Base-by-base conservation (phyloP, 2,113 vertebrate species). In the Peromyscus leucopus region DNA sequence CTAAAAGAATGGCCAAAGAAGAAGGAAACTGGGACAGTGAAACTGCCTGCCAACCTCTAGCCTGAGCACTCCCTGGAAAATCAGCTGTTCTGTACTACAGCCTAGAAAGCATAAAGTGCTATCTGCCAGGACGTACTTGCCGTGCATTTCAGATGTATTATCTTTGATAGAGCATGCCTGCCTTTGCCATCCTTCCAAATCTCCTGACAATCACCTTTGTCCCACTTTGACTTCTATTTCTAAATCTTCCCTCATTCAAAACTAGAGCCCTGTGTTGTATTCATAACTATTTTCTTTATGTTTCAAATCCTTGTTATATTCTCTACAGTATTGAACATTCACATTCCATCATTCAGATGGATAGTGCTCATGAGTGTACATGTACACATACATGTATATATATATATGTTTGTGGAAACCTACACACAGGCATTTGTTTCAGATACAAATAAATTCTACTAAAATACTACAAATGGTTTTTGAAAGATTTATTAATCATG, bases 391-490 rank as follows among this genome's bases (percentile, higher is more conserved):
- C 31, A 65, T 31, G 17, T n/a, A 16, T 28, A 9, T 65, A 22
- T 48, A 48, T 48, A 39, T 86, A 33, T 26, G 31, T 21, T 16
- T 48, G 7, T 48, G 22, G 42, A 69, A 94, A 61, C 24, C 36
- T n/a, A 65, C 24, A 89, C 15, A 85, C 0, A 84, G 36, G 55
- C 16, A 93, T 63, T 93, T 89, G 26, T n/a, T 96, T 67, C 31
- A 65, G 65, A 76, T 92, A 91, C 33, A 97, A 97, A 92, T 89
- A 65, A 90, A 76, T 17, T 71, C 39, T 55, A 75, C 31, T 94
- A n/a, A 87, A 92, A 79, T 55, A 63, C 48, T 76, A 13, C 7
- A 92, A 65, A 74, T 82, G 26, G 3, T 61, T 61, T 61, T 61
- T 26, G 13, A 83, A 83, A 83, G 36, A 61, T 61, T 61, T 26